Percentiles rank a stretch among this genome's conserved stretches.
Evolutionary conservation across 2,888 invertebrate species (phyloP).

Genomic region (Dicranocentrus wangi): DNA sequence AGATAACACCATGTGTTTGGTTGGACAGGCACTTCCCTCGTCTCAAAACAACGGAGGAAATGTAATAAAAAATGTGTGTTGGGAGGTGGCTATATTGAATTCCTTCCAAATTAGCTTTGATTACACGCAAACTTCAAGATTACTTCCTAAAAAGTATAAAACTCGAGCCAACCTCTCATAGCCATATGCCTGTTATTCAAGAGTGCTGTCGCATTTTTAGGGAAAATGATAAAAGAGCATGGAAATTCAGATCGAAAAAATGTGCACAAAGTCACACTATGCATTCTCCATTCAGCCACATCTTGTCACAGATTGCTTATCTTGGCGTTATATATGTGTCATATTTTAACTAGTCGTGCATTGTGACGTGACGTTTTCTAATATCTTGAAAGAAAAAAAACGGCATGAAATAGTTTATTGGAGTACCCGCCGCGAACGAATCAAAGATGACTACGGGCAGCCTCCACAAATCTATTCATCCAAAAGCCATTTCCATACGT

Average conservation of each 20-base stretch:
- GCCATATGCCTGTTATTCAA: too few species aligned
- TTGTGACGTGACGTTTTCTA: slow-evolving; percentile 60
- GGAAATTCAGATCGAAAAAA: neutral
- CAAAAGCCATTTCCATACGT: slow-evolving; percentile 56
- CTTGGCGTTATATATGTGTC: slow-evolving; percentile 58
- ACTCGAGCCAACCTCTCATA: too few species aligned
- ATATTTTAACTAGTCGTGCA: slow-evolving; percentile 63
- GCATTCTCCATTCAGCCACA: slow-evolving; percentile 37
- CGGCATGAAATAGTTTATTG: slow-evolving; percentile 63
- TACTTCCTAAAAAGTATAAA: too few species aligned
- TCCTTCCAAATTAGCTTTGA: too few species aligned
- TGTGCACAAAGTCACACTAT: slow-evolving; percentile 4
- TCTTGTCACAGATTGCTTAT: slow-evolving; percentile 62
- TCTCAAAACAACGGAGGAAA: too few species aligned
- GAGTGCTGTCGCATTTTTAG: too few species aligned
- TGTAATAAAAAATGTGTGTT: too few species aligned
- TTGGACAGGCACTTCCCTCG: too few species aligned
- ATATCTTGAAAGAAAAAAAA: slow-evolving; percentile 39
- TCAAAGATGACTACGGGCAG: slow-evolving; percentile 63
- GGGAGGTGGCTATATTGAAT: too few species aligned
- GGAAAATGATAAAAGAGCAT: too few species aligned
- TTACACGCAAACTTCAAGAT: too few species aligned
- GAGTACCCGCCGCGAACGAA: slow-evolving; percentile 57
- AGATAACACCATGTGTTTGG: too few species aligned
- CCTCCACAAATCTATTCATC: slow-evolving; percentile 61